These are phyloP conservation scores for Chrysolina haemoptera DNA, from an alignment of 2,888 invertebrate species.

Conservation along the genomic window DNA sequence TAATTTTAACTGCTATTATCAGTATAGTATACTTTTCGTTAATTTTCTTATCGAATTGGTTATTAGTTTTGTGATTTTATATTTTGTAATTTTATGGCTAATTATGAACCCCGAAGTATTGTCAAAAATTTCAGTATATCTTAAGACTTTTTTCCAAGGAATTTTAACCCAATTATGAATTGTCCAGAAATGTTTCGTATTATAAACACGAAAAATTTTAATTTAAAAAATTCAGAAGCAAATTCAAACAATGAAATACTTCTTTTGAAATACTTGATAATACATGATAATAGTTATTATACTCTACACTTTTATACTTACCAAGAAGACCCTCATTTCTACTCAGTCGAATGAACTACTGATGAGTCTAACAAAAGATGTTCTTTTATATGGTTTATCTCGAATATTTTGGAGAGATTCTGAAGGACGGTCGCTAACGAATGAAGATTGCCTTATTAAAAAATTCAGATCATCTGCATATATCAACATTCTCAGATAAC, in stretches of 20 bases:
- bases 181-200: no score
- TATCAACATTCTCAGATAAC: neutral
- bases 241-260: neutral
- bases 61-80: no score
- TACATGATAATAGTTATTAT: neutral
- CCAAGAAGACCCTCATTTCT: conserved; percentile 34
- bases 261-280: neutral
- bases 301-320: conserved; percentile 20
- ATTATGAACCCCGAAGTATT: no score
- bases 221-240: neutral
- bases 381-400: conserved; percentile 21
- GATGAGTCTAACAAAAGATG: conserved; percentile 4
- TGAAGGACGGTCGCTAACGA: conserved; percentile 18
- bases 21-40: no score
- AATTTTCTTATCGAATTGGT: no score
- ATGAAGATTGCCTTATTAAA: neutral
- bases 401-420: neutral
- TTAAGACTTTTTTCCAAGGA: no score
- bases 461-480: conserved; percentile 15
- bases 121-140: no score
- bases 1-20: no score
- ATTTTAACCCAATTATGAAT: no score
- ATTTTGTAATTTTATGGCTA: no score
- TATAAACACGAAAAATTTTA: no score
- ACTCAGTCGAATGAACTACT: conserved; percentile 22